Percentiles rank a stretch among this genome's conserved stretches.
These are phyloP conservation scores for Kryphioiulus occultus DNA, from an alignment of 2,888 invertebrate genomes.

Conservation along the genomic window DNA sequence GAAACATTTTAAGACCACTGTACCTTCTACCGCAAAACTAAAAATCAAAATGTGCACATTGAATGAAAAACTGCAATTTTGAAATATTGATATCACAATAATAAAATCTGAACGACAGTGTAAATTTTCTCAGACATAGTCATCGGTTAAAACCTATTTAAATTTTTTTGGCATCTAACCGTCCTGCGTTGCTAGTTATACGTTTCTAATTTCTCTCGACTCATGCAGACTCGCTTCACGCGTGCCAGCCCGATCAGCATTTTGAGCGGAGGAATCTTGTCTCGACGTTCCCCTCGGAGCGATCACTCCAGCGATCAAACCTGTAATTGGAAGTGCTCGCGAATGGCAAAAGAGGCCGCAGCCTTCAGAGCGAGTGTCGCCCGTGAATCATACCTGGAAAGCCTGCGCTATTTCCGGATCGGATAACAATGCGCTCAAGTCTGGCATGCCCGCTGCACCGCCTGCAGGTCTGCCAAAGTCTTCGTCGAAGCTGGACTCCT, in stretches of 20 bases:
- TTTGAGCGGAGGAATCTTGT: background rate
- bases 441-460: conserved; percentile 58
- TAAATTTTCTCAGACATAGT: too few relatives aligned
- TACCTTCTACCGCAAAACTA: too few relatives aligned
- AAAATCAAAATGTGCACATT: too few relatives aligned
- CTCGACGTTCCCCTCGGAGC: background rate
- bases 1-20: too few relatives aligned
- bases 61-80: too few relatives aligned
- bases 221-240: too few relatives aligned
- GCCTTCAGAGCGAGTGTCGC: background rate
- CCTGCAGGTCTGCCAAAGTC: background rate
- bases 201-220: too few relatives aligned
- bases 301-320: background rate
- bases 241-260: background rate
- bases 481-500: background rate
- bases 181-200: too few relatives aligned
- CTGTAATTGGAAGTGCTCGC: background rate
- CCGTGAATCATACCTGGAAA: conserved; percentile 59
- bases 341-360: background rate
- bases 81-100: too few relatives aligned
- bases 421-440: conserved; percentile 70
- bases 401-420: conserved; percentile 78
- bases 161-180: too few relatives aligned
- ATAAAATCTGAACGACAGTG: too few relatives aligned
- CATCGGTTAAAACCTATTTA: too few relatives aligned